Conservation (phyloP, 2,888 invertebrate genomes). For the Campoletis raptor region DNA sequence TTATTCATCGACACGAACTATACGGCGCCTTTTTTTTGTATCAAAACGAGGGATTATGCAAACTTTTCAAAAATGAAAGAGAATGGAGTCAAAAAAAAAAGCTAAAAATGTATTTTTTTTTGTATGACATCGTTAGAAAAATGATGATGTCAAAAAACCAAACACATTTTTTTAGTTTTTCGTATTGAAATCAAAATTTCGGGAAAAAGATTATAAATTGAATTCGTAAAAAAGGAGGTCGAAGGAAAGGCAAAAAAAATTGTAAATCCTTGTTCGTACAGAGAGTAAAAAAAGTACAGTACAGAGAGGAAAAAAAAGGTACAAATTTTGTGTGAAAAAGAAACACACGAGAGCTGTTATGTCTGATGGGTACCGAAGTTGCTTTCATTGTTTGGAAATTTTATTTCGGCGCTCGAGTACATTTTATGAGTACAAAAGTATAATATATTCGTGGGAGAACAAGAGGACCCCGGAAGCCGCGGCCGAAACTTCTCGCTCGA, state of each 20-base stretch:
- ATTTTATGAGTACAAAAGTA: slow-evolving; percentile 18
- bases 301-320: not conserved
- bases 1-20: too few relatives aligned
- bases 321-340: slow-evolving; percentile 12
- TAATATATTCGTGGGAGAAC: slow-evolving; percentile 37
- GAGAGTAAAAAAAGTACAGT: not conserved
- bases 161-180: too few relatives aligned
- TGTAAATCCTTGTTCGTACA: too few relatives aligned
- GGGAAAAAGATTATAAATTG: too few relatives aligned
- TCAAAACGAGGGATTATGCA: too few relatives aligned
- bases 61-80: too few relatives aligned
- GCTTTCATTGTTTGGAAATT: slow-evolving; percentile 66
- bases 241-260: not conserved
- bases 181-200: too few relatives aligned
- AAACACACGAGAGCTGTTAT: slow-evolving; percentile 69
- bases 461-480: slow-evolving; percentile 34
- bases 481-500: slow-evolving; percentile 23
- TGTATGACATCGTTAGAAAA: too few relatives aligned
- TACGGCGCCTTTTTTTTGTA: too few relatives aligned
- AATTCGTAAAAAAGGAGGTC: not conserved
- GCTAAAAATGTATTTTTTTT: not conserved
- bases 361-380: slow-evolving; percentile 38
- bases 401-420: slow-evolving; percentile 47
- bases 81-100: too few relatives aligned
- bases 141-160: too few relatives aligned